These are phyloP conservation scores for Lathronympha strigana DNA, from an alignment of 2,888 invertebrate species.

Conservation along the genomic window DNA sequence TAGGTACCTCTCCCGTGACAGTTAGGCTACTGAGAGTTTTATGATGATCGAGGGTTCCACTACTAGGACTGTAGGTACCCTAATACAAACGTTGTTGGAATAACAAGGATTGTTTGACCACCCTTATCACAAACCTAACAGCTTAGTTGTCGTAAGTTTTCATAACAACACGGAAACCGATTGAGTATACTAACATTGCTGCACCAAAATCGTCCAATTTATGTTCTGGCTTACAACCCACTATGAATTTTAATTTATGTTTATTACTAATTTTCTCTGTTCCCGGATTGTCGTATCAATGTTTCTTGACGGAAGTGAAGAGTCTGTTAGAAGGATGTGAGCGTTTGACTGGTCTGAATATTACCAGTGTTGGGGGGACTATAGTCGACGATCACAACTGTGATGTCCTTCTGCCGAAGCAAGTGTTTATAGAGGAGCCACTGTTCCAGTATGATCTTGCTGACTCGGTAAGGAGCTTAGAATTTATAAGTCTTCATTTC, in stretches of 20 bases:
- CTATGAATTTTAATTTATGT: conserved; percentile 21
- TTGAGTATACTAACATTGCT: conserved; percentile 6
- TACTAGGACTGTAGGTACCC: conserved; percentile 1
- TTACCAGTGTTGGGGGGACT: conserved; percentile 74
- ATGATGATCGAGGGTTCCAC: neutral
- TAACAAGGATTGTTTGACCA: conserved; percentile 22
- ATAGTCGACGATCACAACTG: conserved; percentile 79
- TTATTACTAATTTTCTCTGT: conserved; percentile 44
- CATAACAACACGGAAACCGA: conserved; percentile 26
- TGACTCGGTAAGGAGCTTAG: conserved; percentile 62
- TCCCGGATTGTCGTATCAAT: conserved; percentile 53
- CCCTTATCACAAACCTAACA: conserved; percentile 9
- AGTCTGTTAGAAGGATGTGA: conserved; percentile 75
- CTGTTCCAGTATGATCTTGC: conserved; percentile 69
- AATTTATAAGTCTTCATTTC: too few relatives aligned
- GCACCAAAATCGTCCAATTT: conserved; percentile 1
- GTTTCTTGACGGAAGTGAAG: conserved; percentile 66
- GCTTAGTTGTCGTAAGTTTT: conserved; percentile 21
- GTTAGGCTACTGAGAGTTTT: neutral
- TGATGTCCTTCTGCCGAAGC: conserved; percentile 74
- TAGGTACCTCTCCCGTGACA: neutral
- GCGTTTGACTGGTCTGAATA: conserved; percentile 66
- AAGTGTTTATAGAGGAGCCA: conserved; percentile 77
- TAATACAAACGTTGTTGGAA: neutral
- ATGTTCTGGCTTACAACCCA: conserved; percentile 15